These are phyloP conservation scores for Sclerurus mexicanus DNA, from an alignment of 2,113 vertebrate genomes.

Conservation along the genomic window DNA sequence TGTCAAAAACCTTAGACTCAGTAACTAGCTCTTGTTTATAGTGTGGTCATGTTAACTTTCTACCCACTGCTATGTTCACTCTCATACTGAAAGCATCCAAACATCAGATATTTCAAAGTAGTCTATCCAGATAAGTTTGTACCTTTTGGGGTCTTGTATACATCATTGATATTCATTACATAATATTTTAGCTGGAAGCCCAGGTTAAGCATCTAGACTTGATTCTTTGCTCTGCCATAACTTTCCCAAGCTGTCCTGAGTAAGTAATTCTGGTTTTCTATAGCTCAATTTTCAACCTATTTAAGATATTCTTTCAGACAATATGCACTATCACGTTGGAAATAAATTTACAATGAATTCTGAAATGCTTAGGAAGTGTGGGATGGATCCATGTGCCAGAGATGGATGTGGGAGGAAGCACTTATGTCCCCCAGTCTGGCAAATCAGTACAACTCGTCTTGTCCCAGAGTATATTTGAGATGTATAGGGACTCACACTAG, in stretches of 20 bases:
- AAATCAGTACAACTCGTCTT: neutral
- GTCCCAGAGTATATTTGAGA: rapidly evolving
- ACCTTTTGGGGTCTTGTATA: neutral
- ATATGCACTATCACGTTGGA: neutral
- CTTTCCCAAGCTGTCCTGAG: neutral
- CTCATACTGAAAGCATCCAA: neutral
- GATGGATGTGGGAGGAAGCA: neutral
- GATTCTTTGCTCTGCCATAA: neutral
- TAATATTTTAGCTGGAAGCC: neutral
- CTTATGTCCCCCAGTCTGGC: neutral
- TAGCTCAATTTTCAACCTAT: neutral
- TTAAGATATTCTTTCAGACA: neutral
- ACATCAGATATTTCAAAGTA: neutral
- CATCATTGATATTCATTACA: neutral
- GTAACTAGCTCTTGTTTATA: neutral
- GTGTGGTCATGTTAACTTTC: neutral
- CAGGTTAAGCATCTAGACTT: neutral
- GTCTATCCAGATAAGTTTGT: neutral
- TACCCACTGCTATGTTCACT: neutral
- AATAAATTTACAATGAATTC: neutral
- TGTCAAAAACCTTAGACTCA: neutral
- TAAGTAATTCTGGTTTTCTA: neutral
- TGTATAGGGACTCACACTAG: neutral
- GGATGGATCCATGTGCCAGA: neutral
- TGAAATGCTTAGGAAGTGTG: neutral